Evolutionary conservation across 2,888 invertebrate genomes (phyloP).

Genomic region (Cremastinae sp.): DNA sequence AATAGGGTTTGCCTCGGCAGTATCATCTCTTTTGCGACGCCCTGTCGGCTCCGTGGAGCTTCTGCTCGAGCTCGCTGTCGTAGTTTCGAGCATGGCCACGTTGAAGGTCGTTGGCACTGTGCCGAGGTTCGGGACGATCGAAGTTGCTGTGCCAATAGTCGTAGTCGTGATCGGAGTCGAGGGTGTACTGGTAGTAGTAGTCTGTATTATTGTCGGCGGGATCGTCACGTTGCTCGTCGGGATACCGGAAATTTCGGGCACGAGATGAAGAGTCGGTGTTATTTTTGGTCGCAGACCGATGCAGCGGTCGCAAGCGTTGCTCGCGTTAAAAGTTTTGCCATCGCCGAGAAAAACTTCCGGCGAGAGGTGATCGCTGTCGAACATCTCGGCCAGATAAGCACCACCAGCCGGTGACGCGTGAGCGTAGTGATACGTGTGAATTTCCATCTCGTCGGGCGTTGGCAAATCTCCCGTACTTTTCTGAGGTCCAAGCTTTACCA

Average conservation of each 20-base stretch:
- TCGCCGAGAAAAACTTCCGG: conserved; percentile 89
- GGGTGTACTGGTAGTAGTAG: too few species aligned
- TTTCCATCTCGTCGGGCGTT: conserved; percentile 85
- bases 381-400: conserved; percentile 93
- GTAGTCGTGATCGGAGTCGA: too few species aligned
- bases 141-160: conserved; percentile 57
- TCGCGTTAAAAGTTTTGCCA: conserved; percentile 79
- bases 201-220: too few species aligned
- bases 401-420: conserved; percentile 86
- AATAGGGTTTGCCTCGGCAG: conserved; percentile 72
- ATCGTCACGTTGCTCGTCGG: conserved; percentile 30
- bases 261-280: conserved; percentile 71
- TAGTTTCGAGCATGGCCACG: conserved; percentile 54
- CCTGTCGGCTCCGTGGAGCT: conserved; percentile 48
- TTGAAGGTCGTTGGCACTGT: conserved; percentile 47
- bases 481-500: conserved; percentile 86
- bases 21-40: conserved; percentile 69
- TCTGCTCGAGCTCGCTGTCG: conserved; percentile 57
- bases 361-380: conserved; percentile 86
- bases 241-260: conserved; percentile 69
- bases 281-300: conserved; percentile 81
- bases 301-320: conserved; percentile 81
- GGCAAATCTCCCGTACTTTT: conserved; percentile 86
- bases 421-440: conserved; percentile 88
- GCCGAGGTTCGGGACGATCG: conserved; percentile 47